phyloP scores from a whole-genome alignment of 2,113 vertebrate species.

The Clarias batrachus region DNA sequence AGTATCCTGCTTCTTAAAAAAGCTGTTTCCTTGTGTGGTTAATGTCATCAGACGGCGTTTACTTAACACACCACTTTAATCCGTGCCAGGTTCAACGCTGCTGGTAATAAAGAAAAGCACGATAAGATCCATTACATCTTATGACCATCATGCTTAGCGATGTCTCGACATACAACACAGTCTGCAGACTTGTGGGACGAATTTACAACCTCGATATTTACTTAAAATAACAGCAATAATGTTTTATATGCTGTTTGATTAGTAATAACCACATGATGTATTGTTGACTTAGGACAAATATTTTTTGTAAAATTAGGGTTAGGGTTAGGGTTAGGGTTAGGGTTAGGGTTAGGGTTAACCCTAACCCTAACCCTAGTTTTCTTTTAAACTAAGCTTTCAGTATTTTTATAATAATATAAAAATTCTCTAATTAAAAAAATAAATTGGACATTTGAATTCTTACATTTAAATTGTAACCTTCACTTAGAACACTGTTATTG shows the following conservation, averaged over 20 bases:
- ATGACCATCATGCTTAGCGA: neutral
- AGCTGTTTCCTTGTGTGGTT: neutral
- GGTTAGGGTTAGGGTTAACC: too few species aligned
- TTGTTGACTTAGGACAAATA: neutral
- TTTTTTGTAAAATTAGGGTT: neutral
- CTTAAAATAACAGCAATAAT: neutral
- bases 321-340: too few species aligned
- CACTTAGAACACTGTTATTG: neutral
- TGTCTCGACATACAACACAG: neutral
- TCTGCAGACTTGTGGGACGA: neutral
- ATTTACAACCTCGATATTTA: neutral
- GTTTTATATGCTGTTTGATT: too few species aligned
- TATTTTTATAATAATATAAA: too few species aligned
- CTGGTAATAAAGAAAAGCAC: neutral
- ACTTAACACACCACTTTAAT: neutral
- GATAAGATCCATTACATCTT: neutral
- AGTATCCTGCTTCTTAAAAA: slow-evolving; percentile 15
- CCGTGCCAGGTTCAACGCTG: neutral
- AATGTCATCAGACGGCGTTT: neutral
- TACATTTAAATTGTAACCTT: neutral
- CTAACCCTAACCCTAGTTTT: too few species aligned
- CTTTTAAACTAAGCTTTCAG: too few species aligned
- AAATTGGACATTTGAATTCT: too few species aligned
- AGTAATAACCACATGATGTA: neutral
- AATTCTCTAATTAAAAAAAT: too few species aligned